Evolutionary conservation across 2,113 vertebrate genomes (phyloP).

Genomic region (Fregetta grallaria): DNA sequence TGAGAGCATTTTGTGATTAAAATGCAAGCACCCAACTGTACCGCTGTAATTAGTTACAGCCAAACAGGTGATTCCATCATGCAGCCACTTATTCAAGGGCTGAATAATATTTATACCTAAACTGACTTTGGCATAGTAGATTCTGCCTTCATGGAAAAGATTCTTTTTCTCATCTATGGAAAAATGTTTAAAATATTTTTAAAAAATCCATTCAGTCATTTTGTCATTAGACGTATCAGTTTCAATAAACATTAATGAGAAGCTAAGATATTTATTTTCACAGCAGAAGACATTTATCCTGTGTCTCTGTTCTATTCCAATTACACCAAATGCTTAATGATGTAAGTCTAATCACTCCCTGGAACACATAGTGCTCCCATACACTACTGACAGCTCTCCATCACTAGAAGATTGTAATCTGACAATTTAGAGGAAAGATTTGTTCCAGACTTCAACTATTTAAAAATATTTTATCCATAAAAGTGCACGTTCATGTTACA

Average conservation of each 20-base stretch:
- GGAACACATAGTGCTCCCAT: background rate
- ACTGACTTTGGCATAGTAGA: background rate
- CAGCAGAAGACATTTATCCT: conserved; percentile 17
- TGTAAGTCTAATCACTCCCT: background rate
- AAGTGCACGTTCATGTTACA: background rate
- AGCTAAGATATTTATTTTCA: background rate
- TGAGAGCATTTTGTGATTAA: background rate
- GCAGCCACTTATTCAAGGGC: background rate
- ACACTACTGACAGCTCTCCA: background rate
- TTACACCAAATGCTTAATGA: conserved; percentile 19
- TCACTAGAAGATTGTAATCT: background rate
- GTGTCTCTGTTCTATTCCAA: background rate
- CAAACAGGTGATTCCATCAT: background rate
- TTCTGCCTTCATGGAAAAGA: background rate
- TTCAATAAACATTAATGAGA: conserved; percentile 11
- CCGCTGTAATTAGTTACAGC: background rate
- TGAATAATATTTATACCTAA: background rate
- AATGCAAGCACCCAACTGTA: background rate
- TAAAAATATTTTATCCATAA: background rate
- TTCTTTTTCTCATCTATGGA: background rate
- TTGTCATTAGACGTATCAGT: background rate
- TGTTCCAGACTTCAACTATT: background rate
- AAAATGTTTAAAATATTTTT: background rate
- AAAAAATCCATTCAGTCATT: background rate
- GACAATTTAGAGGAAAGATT: background rate